Evolutionary conservation across 2,797 vertebrate species (phyloP), one percentile per base, ranked within the genome.

Genomic region (Sebastes iracundus): DNA sequence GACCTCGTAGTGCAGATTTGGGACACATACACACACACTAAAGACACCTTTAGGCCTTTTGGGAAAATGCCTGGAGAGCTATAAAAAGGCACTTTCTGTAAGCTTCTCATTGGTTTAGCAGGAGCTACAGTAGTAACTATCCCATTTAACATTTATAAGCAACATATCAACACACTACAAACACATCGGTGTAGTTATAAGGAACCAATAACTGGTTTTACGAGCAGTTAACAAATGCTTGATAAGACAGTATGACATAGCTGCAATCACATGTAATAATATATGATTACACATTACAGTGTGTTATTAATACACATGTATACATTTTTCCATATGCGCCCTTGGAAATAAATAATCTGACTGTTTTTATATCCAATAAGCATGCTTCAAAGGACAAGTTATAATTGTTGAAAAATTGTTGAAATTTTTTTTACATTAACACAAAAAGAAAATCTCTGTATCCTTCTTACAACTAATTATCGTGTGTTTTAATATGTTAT

Each of bases 51-150:
- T 27, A 53, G 62, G 42, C 49, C 49, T 76, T 63, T 53, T 28
- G 59, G 12, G 28, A 70, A 66, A 69, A 56, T 30, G 11, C 25
- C 61, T 53, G 32, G 38, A 80, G 80, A 76, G 28, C 67, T 33
- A 55, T 79, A 81, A 90, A 82, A 84, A n/a, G 13, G 53, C 61
- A 61, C 38, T 66, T 53, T 68, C 49, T 22, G 14, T 53, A 32
- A 68, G 11, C 49, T 32, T 33, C 20, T 23, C 7, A 7, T 68
- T 53, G 20, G 11, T 3, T 49, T 66, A 28, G 6, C 27, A 52
- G 4, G 10, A 67, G 46, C 65, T 65, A 23, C 23, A 18, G 22
- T 46, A 18, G 46, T 33, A 25, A 22, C 12, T 23, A 22, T 23
- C 61, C 18, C 22, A 38, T 63, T 38, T 27, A 49, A 25, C 14